Percentiles rank a stretch among this genome's conserved stretches.
These are phyloP conservation scores for Gastrophysa polygoni DNA, from an alignment of 2,888 invertebrate species.

Conservation along the genomic window DNA sequence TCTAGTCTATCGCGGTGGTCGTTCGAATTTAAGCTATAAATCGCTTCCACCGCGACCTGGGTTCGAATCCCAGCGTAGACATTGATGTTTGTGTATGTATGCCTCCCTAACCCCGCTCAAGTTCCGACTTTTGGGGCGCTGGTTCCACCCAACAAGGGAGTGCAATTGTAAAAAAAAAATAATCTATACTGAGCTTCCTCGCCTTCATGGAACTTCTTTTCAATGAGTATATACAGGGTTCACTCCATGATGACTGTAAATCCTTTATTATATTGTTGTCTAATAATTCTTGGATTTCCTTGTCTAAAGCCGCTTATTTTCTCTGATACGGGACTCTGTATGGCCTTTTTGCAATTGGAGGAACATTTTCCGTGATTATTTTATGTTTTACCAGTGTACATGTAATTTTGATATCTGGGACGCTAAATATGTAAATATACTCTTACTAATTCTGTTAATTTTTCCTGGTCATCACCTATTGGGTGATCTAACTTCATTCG, in stretches of 20 bases:
- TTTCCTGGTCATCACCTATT: not conserved
- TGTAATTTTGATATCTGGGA: conserved; percentile 7
- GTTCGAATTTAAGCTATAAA: no score
- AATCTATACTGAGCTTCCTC: not conserved
- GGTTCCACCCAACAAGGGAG: no score
- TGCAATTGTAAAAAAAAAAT: no score
- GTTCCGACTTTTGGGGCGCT: no score
- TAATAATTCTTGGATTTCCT: not conserved
- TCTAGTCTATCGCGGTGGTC: no score
- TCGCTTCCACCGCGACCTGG: no score
- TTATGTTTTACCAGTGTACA: conserved; percentile 10
- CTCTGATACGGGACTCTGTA: conserved; percentile 8
- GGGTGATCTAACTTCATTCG: not conserved
- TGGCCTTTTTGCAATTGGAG: conserved; percentile 7
- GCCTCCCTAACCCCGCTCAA: no score
- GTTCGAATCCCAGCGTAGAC: no score
- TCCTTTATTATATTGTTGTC: not conserved
- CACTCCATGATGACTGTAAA: not conserved
- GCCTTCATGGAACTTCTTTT: not conserved
- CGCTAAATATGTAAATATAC: conserved; percentile 5
- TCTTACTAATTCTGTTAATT: conserved; percentile 9
- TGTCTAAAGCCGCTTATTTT: not conserved
- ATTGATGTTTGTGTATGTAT: no score
- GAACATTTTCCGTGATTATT: conserved; percentile 12
- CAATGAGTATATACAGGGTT: not conserved